A percentile compares a stretch with the other conserved stretches of the same genome.
These are phyloP conservation scores for Adineta ricciae DNA, from an alignment of 2,888 invertebrate genomes.

Conservation along the genomic window DNA sequence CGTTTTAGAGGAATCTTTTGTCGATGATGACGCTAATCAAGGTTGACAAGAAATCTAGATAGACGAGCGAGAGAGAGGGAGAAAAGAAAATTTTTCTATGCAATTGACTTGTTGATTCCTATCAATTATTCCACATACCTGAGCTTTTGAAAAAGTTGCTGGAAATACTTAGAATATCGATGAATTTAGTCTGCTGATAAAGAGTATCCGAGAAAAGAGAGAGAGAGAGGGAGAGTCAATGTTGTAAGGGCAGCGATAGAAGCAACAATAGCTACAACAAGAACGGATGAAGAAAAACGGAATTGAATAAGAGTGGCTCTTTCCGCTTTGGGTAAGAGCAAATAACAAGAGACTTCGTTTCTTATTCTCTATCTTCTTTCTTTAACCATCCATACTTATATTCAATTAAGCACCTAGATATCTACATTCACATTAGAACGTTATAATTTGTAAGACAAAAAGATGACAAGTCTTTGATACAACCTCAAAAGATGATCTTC, in stretches of 20 bases:
- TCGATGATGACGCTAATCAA: not conserved
- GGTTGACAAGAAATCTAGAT: not conserved
- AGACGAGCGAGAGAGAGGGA: not conserved
- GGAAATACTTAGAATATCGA: not conserved
- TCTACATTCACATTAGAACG: not conserved
- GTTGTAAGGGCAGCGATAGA: not conserved
- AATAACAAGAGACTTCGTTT: constrained; percentile 3
- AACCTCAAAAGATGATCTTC: not conserved
- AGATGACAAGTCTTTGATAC: not conserved
- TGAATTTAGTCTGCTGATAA: not conserved
- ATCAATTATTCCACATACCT: not conserved
- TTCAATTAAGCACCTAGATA: not conserved
- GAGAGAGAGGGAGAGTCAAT: not conserved
- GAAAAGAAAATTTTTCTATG: not conserved
- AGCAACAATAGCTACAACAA: not conserved
- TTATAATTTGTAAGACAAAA: not conserved
- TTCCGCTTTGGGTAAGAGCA: not conserved
- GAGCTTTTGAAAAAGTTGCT: not conserved
- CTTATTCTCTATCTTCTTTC: not conserved
- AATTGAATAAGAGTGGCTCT: not conserved
- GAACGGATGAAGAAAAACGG: not conserved
- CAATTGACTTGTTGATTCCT: not conserved
- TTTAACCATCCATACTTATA: not conserved
- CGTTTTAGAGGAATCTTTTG: not conserved
- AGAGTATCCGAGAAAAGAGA: not conserved